Base-by-base conservation (phyloP, 2,888 invertebrate genomes). In the Cephus sareptanus region DNA sequence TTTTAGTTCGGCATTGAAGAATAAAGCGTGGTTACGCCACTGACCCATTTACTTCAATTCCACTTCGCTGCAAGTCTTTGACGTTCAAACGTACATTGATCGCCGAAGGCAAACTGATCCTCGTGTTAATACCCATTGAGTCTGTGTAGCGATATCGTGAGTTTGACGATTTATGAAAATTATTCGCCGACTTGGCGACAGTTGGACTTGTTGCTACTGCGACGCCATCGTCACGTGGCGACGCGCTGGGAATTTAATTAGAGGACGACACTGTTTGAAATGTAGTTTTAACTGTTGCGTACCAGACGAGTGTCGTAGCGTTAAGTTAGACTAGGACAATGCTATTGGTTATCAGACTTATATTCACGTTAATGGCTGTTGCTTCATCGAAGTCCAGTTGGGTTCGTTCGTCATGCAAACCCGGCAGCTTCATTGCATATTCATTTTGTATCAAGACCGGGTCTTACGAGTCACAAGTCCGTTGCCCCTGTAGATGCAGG, bases 401-500 rank as follows among this genome's bases (percentile, higher is more conserved):
- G 71, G 71, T 31, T 71, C 1, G 30, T 11, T 70, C 70, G 30
- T 70, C 70, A 30, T 9, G 71, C 71, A 33, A 71, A 33, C 31
- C 11, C 31, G 31, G 71, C 31, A 71, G 71, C 6, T 71, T 71
- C 71, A 71, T 71, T 71, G 71, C 71, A 33, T 71, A 71, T 71
- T 71, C 71, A 71, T 71, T 71, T 33, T 23, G 23, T 56, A 2
- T 56, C 40, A 23, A 23, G 9, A 56, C 56, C 13, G 56, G 4
- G 6, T 23, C 56, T 56, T 56, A 9, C 56, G 56, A 56, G 56
- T 56, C 56, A 23, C 56, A 15, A 56, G 56, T 56, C 9, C 56
- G 9, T 56, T 56, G 56, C 56, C 56, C 23, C 23, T 56, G 2
- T 56, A 23, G 23, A 9, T 2, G 56, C 23, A 23, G 23, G 23